A percentile compares a stretch with the other conserved stretches of the same genome.
Evolutionary conservation across 2,113 vertebrate genomes (phyloP).

Genomic region (Pseudorhombus dupliciocellatus): DNA sequence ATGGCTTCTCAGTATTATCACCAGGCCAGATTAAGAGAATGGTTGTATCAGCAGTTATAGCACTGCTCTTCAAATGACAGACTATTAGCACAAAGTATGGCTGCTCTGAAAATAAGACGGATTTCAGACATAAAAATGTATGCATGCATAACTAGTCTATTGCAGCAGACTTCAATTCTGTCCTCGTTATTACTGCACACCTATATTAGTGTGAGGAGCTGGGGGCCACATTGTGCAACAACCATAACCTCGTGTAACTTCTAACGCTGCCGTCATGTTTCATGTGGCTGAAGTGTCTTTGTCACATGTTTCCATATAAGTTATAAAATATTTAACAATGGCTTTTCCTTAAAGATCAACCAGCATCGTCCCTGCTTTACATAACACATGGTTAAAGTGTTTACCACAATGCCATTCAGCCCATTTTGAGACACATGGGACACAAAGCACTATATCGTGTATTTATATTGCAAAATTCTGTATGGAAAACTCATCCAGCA

Average conservation of each 20-base stretch:
- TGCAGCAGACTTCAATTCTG: constrained; percentile 34
- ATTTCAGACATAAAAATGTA: constrained; percentile 58
- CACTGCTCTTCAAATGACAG: constrained; percentile 69
- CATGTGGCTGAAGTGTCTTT: constrained; percentile 34
- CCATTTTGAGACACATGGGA: background rate
- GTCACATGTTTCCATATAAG: constrained; percentile 35
- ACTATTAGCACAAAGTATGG: constrained; percentile 53
- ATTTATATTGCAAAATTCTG: constrained; percentile 45
- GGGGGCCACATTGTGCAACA: background rate
- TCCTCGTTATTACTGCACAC: constrained; percentile 31
- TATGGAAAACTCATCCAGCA: constrained; percentile 66
- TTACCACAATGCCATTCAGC: constrained; percentile 16
- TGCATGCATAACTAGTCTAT: constrained; percentile 35
- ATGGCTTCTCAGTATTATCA: constrained; percentile 70
- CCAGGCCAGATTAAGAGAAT: constrained; percentile 68
- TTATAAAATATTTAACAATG: constrained; percentile 38
- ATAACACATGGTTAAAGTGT: constrained; percentile 9
- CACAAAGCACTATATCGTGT: constrained; percentile 16
- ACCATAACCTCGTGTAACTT: constrained; percentile 24
- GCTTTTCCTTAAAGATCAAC: constrained; percentile 26
- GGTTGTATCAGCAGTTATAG: constrained; percentile 72
- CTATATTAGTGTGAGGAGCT: constrained; percentile 2
- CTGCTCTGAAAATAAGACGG: constrained; percentile 40
- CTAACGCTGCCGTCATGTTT: constrained; percentile 22
- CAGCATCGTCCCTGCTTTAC: background rate